A percentile compares a stretch with the other conserved stretches of the same genome.
These are phyloP conservation scores for Ailurus styani DNA, from an alignment of 2,113 vertebrate genomes.

Conservation along the genomic window DNA sequence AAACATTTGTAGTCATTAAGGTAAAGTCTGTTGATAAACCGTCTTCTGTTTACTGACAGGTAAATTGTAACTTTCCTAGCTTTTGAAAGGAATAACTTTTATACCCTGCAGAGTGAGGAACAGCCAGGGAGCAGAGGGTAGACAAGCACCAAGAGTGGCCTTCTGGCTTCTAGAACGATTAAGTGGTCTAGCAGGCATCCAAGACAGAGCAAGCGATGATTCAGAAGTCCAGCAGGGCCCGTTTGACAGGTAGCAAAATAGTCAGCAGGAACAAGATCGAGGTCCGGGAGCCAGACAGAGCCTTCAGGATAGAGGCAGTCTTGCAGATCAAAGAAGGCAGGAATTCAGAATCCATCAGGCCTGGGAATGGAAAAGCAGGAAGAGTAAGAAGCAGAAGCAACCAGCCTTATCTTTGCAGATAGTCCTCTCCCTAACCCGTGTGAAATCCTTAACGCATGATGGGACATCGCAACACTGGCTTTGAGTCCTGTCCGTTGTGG, in stretches of 20 bases:
- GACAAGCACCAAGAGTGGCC: not conserved
- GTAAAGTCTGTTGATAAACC: constrained; percentile 66
- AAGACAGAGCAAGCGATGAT: not conserved
- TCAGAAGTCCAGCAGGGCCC: not conserved
- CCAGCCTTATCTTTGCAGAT: not conserved
- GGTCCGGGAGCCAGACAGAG: not conserved
- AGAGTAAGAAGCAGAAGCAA: not conserved
- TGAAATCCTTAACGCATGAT: not conserved
- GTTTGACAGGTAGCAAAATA: constrained; percentile 17
- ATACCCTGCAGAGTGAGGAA: not conserved
- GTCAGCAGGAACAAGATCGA: not conserved
- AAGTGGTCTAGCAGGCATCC: not conserved
- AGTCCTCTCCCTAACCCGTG: not conserved
- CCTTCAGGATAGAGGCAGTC: not conserved
- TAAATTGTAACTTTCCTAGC: constrained; percentile 54
- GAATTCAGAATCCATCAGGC: not conserved
- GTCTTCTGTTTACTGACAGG: constrained; percentile 66
- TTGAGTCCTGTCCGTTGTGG: not conserved
- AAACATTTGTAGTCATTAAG: constrained; percentile 70
- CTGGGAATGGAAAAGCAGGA: not conserved
- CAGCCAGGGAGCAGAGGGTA: not conserved
- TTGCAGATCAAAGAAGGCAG: not conserved
- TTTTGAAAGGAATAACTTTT: constrained; percentile 56
- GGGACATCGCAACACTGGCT: not conserved
- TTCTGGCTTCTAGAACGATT: not conserved